phyloP scores from a whole-genome alignment of 2,888 invertebrate genomes.

The Yponomeuta evonymella region DNA sequence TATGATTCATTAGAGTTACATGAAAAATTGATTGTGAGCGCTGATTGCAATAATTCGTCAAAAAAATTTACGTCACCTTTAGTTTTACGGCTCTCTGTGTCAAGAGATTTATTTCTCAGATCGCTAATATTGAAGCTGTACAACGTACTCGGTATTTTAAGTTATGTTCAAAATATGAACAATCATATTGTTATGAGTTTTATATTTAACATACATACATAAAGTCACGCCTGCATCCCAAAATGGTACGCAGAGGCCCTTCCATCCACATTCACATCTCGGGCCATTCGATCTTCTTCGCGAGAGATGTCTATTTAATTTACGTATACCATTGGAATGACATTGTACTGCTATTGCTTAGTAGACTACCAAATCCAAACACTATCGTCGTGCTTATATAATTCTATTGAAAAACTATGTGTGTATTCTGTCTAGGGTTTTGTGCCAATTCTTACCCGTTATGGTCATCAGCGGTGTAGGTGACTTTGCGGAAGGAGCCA shows the following conservation, averaged over 20 bases:
- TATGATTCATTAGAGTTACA: not conserved
- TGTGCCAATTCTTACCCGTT: slow-evolving; percentile 49
- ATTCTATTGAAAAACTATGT: too few species aligned
- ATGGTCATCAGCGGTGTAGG: slow-evolving; percentile 71
- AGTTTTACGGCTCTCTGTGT: not conserved
- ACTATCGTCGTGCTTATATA: too few species aligned
- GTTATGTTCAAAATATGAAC: not conserved
- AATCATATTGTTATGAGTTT: not conserved
- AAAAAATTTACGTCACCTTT: not conserved
- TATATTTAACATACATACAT: not conserved
- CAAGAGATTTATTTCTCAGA: not conserved
- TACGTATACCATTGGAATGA: not conserved
- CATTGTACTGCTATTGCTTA: too few species aligned
- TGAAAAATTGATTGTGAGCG: not conserved
- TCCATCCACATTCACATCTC: too few species aligned
- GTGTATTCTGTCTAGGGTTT: not conserved
- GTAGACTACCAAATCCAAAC: too few species aligned
- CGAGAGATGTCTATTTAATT: too few species aligned
- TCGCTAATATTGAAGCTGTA: not conserved
- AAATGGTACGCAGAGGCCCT: too few species aligned
- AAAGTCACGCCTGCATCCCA: too few species aligned
- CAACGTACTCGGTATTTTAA: not conserved
- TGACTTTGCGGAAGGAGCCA: slow-evolving; percentile 71
- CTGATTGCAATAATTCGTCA: too few species aligned
- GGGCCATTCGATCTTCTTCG: too few species aligned